phyloP scores from a whole-genome alignment of 2,888 invertebrate genomes.

The Copidosoma aretas region DNA sequence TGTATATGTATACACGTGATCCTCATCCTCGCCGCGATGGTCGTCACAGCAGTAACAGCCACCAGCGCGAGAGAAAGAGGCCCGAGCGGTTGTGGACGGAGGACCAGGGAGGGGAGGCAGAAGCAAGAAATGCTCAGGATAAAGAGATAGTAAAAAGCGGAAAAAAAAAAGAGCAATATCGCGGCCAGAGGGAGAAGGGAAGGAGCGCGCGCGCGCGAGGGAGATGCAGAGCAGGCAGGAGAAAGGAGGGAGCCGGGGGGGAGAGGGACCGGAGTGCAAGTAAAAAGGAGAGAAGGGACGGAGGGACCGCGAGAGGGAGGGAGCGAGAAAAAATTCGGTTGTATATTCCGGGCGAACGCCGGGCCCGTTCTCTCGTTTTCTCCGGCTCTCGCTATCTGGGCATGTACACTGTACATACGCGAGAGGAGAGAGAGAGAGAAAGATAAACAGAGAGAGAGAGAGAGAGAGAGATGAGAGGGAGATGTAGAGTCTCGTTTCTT shows the following conservation, averaged over 20 bases:
- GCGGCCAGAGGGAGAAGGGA: neutral
- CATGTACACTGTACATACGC: neutral
- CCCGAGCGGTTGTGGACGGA: neutral
- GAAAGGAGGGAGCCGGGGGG: neutral
- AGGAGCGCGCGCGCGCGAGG: neutral
- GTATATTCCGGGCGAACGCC: conserved; percentile 16
- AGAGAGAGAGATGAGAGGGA: neutral
- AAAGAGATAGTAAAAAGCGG: conserved; percentile 32
- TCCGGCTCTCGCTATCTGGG: no score
- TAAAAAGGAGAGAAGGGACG: neutral
- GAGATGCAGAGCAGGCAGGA: conserved; percentile 1
- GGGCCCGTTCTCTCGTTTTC: neutral
- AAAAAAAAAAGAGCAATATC: conserved; percentile 21
- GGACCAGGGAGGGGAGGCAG: neutral
- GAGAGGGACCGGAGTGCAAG: neutral
- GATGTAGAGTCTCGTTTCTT: neutral
- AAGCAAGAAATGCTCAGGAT: conserved; percentile 28
- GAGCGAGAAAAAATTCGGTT: conserved; percentile 9
- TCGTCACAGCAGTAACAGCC: neutral
- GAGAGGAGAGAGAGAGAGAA: neutral
- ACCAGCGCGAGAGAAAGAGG: conserved; percentile 1
- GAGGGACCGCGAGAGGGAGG: conserved; percentile 1
- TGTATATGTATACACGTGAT: conserved; percentile 15
- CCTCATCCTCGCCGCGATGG: conserved; percentile 7
- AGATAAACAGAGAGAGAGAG: neutral